Percentiles rank a stretch among this genome's conserved stretches.
Conservation (phyloP, 2,888 invertebrate species). For the Spodoptera exigua region DNA sequence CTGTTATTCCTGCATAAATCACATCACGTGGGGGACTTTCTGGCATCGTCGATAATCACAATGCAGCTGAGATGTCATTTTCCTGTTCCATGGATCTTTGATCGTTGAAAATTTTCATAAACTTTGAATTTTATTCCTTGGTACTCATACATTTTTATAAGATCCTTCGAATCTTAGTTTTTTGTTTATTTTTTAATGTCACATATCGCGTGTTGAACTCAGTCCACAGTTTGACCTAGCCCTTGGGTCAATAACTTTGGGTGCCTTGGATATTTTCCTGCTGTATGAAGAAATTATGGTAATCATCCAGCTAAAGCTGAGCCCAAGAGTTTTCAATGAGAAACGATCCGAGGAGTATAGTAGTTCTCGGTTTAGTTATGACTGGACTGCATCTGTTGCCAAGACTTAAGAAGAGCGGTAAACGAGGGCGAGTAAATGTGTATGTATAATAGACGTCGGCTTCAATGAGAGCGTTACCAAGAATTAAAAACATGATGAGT, state of each 20-base stretch:
- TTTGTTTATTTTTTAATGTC: conserved; percentile 62
- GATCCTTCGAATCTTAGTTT: conserved; percentile 64
- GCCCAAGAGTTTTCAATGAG: neutral
- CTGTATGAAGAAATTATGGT: conserved; percentile 5
- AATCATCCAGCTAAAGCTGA: neutral
- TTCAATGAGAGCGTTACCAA: conserved; percentile 25
- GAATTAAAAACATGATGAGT: conserved; percentile 17
- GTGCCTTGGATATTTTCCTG: conserved; percentile 22
- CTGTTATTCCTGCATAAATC: conserved; percentile 33
- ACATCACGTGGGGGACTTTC: conserved; percentile 26
- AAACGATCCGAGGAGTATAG: conserved; percentile 2
- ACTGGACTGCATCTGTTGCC: conserved; percentile 27
- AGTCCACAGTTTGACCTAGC: conserved; percentile 64
- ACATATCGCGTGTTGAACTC: conserved; percentile 56
- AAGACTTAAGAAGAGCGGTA: conserved; percentile 20
- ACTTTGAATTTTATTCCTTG: conserved; percentile 60
- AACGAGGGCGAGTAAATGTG: conserved; percentile 18
- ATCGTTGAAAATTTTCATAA: conserved; percentile 56
- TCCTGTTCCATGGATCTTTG: conserved; percentile 52
- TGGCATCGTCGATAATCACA: conserved; percentile 46
- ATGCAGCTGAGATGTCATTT: conserved; percentile 44
- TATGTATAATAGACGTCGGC: conserved; percentile 21
- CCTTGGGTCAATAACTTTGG: conserved; percentile 61
- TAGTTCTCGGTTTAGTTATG: conserved; percentile 34
- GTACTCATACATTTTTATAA: conserved; percentile 70